Percentiles rank a stretch among this genome's conserved stretches.
phyloP scores from a whole-genome alignment of 2,113 vertebrate genomes.

The Atrichornis clamosus region DNA sequence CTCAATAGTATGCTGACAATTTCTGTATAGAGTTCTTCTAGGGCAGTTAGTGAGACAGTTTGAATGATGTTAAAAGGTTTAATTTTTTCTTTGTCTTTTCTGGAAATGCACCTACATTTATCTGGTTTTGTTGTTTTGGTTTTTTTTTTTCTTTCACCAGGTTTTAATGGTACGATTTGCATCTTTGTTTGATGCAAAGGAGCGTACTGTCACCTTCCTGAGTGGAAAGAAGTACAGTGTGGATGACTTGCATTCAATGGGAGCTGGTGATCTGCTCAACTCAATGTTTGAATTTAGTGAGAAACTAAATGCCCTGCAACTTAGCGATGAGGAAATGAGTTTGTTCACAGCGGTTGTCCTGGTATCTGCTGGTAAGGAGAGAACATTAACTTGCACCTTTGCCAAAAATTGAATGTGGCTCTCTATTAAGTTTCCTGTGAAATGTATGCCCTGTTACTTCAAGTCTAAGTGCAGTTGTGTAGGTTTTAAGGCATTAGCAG shows the following conservation, averaged over 20 bases:
- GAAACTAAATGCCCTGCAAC: conserved; percentile 88
- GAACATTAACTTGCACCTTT: neutral
- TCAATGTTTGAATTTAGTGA: conserved; percentile 99
- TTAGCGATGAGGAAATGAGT: conserved; percentile 92
- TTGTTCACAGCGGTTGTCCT: conserved; percentile 96
- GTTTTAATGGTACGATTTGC: conserved; percentile 97
- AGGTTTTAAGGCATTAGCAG: neutral
- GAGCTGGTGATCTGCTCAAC: conserved; percentile 91
- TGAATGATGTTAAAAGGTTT: neutral
- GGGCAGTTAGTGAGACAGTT: neutral
- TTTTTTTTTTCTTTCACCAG: conserved; percentile 62
- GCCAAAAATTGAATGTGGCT: neutral
- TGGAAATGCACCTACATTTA: neutral
- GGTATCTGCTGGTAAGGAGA: conserved; percentile 91
- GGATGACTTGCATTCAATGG: conserved; percentile 86
- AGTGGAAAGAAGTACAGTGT: conserved; percentile 91
- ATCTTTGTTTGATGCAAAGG: conserved; percentile 89
- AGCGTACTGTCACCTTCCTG: conserved; percentile 92
- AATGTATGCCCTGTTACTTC: neutral
- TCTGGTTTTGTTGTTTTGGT: neutral
- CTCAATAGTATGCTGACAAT: neutral
- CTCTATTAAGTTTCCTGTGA: neutral
- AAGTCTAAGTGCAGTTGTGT: neutral
- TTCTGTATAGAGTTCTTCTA: neutral
- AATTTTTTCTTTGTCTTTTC: neutral